Base-by-base conservation (phyloP, 2,888 invertebrate species). In the Eulithis testata region DNA sequence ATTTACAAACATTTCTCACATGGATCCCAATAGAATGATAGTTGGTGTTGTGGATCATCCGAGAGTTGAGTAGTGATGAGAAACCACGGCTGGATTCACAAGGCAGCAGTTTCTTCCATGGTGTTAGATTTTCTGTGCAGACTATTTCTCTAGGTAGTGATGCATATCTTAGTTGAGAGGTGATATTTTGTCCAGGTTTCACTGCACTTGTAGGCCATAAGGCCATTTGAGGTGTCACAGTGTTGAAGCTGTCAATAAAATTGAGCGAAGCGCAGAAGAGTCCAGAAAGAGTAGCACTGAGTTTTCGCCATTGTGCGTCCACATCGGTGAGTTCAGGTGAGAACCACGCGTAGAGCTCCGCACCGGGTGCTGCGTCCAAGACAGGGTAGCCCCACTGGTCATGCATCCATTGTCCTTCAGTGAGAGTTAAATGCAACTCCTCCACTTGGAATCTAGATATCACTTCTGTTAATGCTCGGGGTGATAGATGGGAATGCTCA, bases 101-200 rank as follows among this genome's bases (percentile, higher is more conserved):
- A 0, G 99, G 99, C 53, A 99, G 88, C 4, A 99, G 91, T 85
- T 99, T 99, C 81, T 98, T 98, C 97, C 99, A 99, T 0, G 99
- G 99, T 11, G 99, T 99, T 76, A 99, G 92, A 92, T 99, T 99
- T 92, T 99, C 99, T 0, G 99, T 99, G 83, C 99, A 99, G 4
- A 99, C 98, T 76, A 98, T 97, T 94, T 99, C 99, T 72, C 98
- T 94, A 0, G 99, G 98, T 68, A 99, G 87, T n/a, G 97, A 96
- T 0, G 99, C 96, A 91, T 99, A 99, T 76, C 97, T 91, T 52
- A 96, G 85, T 76, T 87, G 94, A 80, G 94, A 93, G 74, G 94
- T 88, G 78, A 94, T 85, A 81, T 95, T 87, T 68, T 90, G 86
- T 83, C 79, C 88, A 74, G 85, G 76, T 66, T 81, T 84, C 8